Percentiles rank a stretch among this genome's conserved stretches.
Evolutionary conservation across 2,888 invertebrate genomes (phyloP).

Genomic region (Lasioglossum figueresi): DNA sequence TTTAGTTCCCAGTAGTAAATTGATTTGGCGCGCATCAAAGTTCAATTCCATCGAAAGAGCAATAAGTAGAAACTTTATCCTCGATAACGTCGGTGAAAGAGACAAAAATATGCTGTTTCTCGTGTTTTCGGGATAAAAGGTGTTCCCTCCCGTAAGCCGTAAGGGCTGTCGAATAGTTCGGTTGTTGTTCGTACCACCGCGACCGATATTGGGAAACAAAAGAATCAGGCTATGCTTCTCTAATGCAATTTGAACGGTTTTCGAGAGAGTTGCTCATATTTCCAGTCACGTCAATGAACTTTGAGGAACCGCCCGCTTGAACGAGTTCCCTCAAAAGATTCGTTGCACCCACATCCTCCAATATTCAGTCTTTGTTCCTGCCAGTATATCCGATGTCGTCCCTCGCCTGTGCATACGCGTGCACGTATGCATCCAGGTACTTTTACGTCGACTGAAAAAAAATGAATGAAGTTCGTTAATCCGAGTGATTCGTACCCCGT

Average conservation of each 20-base stretch:
- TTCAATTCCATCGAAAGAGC: neutral
- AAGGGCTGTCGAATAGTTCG: neutral
- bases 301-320: neutral
- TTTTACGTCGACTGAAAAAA: neutral
- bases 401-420: neutral
- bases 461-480: neutral
- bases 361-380: slow-evolving; percentile 17
- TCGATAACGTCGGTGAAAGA: neutral
- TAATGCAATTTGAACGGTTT: slow-evolving; percentile 7
- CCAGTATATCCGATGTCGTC: neutral
- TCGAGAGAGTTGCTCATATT: slow-evolving; percentile 3
- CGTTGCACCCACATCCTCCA: neutral
- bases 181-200: neutral
- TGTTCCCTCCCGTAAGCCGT: too few relatives aligned
- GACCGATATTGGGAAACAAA: slow-evolving; percentile 5
- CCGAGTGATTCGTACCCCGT: neutral
- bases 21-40: neutral
- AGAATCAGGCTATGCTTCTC: neutral
- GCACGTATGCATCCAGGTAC: neutral
- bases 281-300: slow-evolving; percentile 4
- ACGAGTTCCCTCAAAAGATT: slow-evolving; percentile 7
- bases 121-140: neutral
- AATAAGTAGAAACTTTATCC: neutral
- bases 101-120: neutral
- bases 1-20: neutral